Conservation (phyloP, 2,888 invertebrate species). For the Miltochrista miniata region DNA sequence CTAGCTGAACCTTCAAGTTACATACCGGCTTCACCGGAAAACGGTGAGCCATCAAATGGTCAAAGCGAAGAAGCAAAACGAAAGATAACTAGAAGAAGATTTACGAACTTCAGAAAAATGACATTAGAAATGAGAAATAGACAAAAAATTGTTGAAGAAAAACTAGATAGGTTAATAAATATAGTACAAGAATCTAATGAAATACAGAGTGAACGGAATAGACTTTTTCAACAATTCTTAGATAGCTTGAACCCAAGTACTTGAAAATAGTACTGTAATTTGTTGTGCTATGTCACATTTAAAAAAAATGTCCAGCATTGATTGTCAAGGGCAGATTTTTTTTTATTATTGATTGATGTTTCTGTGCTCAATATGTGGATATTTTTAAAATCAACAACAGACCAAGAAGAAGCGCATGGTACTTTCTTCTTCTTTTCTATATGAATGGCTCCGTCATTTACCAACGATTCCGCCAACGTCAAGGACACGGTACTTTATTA, state of each 20-base stretch:
- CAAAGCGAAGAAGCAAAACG: conserved; percentile 59
- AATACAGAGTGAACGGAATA: conserved; percentile 73
- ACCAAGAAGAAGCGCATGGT: too few species aligned
- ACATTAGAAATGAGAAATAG: conserved; percentile 72
- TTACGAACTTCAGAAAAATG: conserved; percentile 67
- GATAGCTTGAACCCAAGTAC: conserved; percentile 56
- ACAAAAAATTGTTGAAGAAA: conserved; percentile 70
- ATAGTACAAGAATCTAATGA: conserved; percentile 76
- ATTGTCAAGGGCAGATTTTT: too few species aligned
- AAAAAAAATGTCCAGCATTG: too few species aligned
- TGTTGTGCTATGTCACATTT: too few species aligned
- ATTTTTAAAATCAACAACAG: too few species aligned
- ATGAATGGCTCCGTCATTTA: too few species aligned
- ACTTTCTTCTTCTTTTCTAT: too few species aligned
- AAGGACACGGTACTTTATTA: too few species aligned
- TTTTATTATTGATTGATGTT: too few species aligned
- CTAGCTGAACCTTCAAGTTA: conserved; percentile 53
- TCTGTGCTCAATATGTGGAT: too few species aligned
- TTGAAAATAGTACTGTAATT: conserved; percentile 18
- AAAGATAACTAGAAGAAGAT: conserved; percentile 57
- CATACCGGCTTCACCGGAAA: conserved; percentile 43
- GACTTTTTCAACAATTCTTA: conserved; percentile 69
- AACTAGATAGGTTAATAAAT: conserved; percentile 72
- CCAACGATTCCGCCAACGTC: too few species aligned
- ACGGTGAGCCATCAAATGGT: conserved; percentile 51